Base-by-base conservation (phyloP, 2,888 invertebrate species). In the Sarcophaga subvicina region DNA sequence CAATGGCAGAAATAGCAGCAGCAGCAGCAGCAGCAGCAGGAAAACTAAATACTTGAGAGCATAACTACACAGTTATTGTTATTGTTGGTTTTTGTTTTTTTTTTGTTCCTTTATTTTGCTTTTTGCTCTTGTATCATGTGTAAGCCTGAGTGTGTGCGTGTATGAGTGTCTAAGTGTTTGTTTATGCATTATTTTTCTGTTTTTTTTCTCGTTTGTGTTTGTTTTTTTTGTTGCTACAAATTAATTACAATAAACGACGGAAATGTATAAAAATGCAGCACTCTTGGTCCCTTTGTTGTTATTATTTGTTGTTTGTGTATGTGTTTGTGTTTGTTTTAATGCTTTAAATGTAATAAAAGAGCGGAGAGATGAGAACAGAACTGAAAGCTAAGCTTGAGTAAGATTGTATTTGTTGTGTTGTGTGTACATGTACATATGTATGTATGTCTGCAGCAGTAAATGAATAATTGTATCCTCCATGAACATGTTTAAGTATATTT, bases 211-310 rank as follows among this genome's bases (percentile, higher is more conserved):
- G 22, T 22, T 22, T 22, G n/a, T 70, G 12, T 62, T 20, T 70
- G 27, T 70, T 22, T 66, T 45, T 72, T 22, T 22, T 45, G 1
- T 49, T 47, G n/a, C 54, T 5, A 83, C 80, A 87, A 87, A 87
- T 87, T 83, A 87, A 83, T 83, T 83, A 84, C 81, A 83, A 81
- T 70, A 83, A 81, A 80, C 73, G 73, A 67, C 73, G 70, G 54
- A 83, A 83, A 69, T 77, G 72, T 70, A 67, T 64, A 75, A 80
- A 72, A 76, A 60, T 80, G 84, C 75, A 84, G 11, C 45, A 12
- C 14, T 64, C n/a, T 10, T n/a, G n/a, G 54, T 77, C 77, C 6
- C n/a, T 17, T 37, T 45, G 45, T 67, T 77, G 1, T 60, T 47
- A 20, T 47, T 62, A 20, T 14, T 14, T 63, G 49, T 84, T 62